Percentiles rank a stretch among this genome's conserved stretches.
Evolutionary conservation across 2,888 invertebrate species (phyloP).

Genomic region (Heteropelma amictum): DNA sequence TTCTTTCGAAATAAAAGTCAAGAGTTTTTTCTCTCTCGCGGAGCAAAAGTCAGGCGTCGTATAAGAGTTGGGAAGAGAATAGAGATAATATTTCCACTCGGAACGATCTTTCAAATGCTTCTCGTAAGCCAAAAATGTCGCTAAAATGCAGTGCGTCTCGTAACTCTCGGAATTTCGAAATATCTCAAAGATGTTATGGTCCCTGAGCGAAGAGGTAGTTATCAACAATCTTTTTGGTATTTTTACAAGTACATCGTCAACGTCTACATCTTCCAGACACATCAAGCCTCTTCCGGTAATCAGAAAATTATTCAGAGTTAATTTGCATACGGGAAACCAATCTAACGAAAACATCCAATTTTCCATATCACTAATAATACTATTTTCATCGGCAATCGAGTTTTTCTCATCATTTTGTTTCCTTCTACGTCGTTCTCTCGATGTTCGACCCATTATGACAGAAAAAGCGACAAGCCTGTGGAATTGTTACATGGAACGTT

Average conservation of each 20-base stretch:
- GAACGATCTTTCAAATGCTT: constrained; percentile 80
- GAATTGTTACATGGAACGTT: neutral
- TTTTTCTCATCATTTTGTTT: constrained; percentile 57
- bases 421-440: constrained; percentile 67
- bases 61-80: constrained; percentile 84
- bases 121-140: constrained; percentile 86
- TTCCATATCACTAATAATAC: constrained; percentile 60
- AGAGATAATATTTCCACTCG: constrained; percentile 83
- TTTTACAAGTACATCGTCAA: constrained; percentile 79
- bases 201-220: constrained; percentile 77
- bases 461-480: constrained; percentile 10
- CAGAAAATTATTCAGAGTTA: constrained; percentile 78
- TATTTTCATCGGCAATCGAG: constrained; percentile 51
- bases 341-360: constrained; percentile 67
- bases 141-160: constrained; percentile 85
- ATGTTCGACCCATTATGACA: constrained; percentile 70
- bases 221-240: constrained; percentile 80
- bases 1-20: constrained; percentile 81
- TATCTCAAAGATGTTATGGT: constrained; percentile 64
- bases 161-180: constrained; percentile 60
- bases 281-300: constrained; percentile 87
- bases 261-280: constrained; percentile 74
- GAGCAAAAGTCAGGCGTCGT: constrained; percentile 85
- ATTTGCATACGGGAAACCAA: constrained; percentile 61
- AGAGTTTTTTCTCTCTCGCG: constrained; percentile 79